Percentiles rank a stretch among this genome's conserved stretches.
Evolutionary conservation across 2,888 invertebrate genomes (phyloP).

Genomic region (Baccha elongata): DNA sequence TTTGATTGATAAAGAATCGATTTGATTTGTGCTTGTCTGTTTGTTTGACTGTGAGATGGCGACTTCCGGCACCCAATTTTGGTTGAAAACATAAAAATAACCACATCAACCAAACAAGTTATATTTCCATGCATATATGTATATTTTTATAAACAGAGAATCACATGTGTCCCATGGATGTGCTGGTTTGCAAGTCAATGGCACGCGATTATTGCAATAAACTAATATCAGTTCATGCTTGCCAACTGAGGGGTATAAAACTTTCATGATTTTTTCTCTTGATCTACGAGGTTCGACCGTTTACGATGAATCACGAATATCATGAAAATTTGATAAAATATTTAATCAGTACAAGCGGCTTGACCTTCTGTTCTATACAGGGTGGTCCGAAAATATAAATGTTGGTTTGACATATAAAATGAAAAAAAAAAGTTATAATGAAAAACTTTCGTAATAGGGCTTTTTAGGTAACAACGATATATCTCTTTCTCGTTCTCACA

Average conservation of each 20-base stretch:
- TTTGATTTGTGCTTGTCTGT: conserved; percentile 43
- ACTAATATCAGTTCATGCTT: neutral
- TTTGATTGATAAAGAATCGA: conserved; percentile 41
- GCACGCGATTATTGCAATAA: conserved; percentile 10
- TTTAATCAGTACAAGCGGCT: too few species aligned
- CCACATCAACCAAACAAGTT: conserved; percentile 10
- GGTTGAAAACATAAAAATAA: conserved; percentile 27
- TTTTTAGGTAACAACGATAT: too few species aligned
- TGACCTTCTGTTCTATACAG: too few species aligned
- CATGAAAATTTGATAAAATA: too few species aligned
- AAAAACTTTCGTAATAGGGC: too few species aligned
- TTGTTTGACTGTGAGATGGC: conserved; percentile 5
- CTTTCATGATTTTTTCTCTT: too few species aligned
- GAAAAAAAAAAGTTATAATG: too few species aligned
- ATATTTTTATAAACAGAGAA: conserved; percentile 20
- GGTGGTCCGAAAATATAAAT: too few species aligned
- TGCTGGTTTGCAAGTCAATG: conserved; percentile 28
- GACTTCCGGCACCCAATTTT: conserved; percentile 50
- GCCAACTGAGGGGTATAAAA: conserved; percentile 21
- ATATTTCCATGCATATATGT: neutral
- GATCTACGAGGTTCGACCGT: too few species aligned
- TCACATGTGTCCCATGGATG: conserved; percentile 17
- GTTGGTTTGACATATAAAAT: too few species aligned
- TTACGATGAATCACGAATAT: too few species aligned
- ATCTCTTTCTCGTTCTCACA: too few species aligned